Evolutionary conservation across 2,797 vertebrate species (phyloP), one percentile per base, ranked within the genome.

Genomic region (Cebuella pygmaea): DNA sequence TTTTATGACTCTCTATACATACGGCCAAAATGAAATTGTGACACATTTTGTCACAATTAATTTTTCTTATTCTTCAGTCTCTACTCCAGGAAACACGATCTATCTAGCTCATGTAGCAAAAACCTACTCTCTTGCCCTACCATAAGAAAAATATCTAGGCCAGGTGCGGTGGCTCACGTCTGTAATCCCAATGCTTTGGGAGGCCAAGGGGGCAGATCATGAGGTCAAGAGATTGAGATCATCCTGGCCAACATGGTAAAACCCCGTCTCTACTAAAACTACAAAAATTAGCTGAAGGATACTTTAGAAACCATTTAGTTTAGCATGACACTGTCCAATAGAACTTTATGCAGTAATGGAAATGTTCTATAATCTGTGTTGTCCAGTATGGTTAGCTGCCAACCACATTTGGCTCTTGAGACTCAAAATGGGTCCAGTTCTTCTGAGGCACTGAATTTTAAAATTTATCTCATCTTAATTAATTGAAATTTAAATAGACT

Each of bases 41-140:
- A 91, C 26, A 80, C 9, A 79, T 57, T 78, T 55, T 85, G 59
- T 91, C 50, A 85, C 41, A 89, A 61, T 78, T 92, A 61, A 6
- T 36, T 84, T 75, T 88, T 88, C 61, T 67, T 87, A 88, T 44
- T 94, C 33, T 94, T 92, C 12, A 70, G n/a, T 81, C 59, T 81
- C 50, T 90, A 50, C 20, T 87, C 41, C 5, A 76, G 30, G 4
- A 96, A 74, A 93, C 50, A 93, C 9, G 4, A 90, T 44, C 30
- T 83, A 46, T 59, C 44, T 41, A 79, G 55, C 22, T 80, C 70
- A 59, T 36, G 70, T 87, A 92, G 15, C 70, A 90, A 92, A 96
- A 86, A 52, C 24, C 44, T 72, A 78, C n/a, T 84, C 8, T 46
- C 74, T 88, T 44, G 48, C n/a, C 22, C 7, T 85, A 87, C 36